Evolutionary conservation across 2,888 invertebrate genomes (phyloP).

Genomic region (Zaprionus bogoriensis): DNA sequence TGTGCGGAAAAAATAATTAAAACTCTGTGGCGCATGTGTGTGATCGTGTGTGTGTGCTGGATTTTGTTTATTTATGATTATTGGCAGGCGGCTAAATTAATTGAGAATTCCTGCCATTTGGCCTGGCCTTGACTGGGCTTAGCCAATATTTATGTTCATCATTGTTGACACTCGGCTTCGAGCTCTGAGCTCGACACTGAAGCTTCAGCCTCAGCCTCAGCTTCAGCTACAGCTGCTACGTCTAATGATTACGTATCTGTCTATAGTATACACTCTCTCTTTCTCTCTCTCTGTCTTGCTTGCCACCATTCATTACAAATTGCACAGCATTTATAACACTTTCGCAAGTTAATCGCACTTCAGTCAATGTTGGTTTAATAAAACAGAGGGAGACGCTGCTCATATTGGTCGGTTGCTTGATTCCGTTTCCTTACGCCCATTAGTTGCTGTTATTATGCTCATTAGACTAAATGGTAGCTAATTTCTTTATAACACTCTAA

Average conservation of each 20-base stretch:
- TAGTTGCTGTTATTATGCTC: conserved; percentile 72
- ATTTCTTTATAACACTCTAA: conserved; percentile 76
- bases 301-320: conserved; percentile 44
- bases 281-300: not conserved
- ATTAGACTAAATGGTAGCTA: conserved; percentile 71
- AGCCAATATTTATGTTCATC: conserved; percentile 49
- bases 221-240: too few species aligned
- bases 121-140: conserved; percentile 38
- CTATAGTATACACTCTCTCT: conserved; percentile 12
- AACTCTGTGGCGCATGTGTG: conserved; percentile 37
- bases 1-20: conserved; percentile 56
- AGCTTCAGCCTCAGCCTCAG: too few species aligned
- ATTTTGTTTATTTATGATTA: conserved; percentile 68
- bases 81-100: conserved; percentile 67
- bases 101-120: conserved; percentile 50
- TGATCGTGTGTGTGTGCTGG: conserved; percentile 26
- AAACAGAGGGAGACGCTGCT: conserved; percentile 20
- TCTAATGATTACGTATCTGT: conserved; percentile 16
- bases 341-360: conserved; percentile 69
- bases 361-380: conserved; percentile 74
- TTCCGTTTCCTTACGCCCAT: conserved; percentile 26
- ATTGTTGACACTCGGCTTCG: conserved; percentile 44
- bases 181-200: conserved; percentile 10
- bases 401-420: conserved; percentile 16
- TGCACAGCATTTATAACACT: conserved; percentile 69